These are phyloP conservation scores for Platycheirus albimanus DNA, from an alignment of 2,888 invertebrate genomes.

Conservation along the genomic window DNA sequence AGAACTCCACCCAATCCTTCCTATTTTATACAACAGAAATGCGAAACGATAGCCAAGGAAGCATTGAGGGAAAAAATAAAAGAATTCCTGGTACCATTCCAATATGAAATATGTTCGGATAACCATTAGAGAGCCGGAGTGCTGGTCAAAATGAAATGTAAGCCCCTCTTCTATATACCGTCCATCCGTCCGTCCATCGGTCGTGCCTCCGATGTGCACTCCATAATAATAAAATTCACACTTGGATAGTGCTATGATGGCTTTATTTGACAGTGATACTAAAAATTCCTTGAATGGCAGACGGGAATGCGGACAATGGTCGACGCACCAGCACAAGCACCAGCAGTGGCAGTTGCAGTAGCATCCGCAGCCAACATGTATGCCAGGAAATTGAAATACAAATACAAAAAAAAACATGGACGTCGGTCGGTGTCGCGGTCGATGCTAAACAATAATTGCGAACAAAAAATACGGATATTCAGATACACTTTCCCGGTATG, in stretches of 20 bases:
- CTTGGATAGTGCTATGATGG: slow-evolving; percentile 66
- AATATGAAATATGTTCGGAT: slow-evolving; percentile 67
- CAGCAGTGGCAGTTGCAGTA: no score
- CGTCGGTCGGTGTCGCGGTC: slow-evolving; percentile 1
- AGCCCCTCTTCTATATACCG: slow-evolving; percentile 26
- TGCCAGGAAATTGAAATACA: slow-evolving; percentile 62
- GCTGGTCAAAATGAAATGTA: background rate
- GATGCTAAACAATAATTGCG: slow-evolving; percentile 59
- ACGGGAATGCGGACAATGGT: slow-evolving; percentile 43
- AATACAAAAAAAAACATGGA: slow-evolving; percentile 21
- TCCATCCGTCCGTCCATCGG: no score
- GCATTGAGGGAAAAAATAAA: background rate
- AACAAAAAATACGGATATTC: background rate
- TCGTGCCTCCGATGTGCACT: slow-evolving; percentile 49
- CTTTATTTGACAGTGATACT: slow-evolving; percentile 58
- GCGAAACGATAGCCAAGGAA: slow-evolving; percentile 51
- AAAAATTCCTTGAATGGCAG: slow-evolving; percentile 54
- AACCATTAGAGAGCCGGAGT: slow-evolving; percentile 53
- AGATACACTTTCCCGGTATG: background rate
- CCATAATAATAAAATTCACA: slow-evolving; percentile 73
- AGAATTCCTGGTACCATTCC: slow-evolving; percentile 57
- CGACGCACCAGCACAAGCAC: slow-evolving; percentile 59
- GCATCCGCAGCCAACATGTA: slow-evolving; percentile 37
- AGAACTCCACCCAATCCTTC: slow-evolving; percentile 8
- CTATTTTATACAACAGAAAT: background rate